A percentile compares a stretch with the other conserved stretches of the same genome.
Evolutionary conservation across 2,797 vertebrate genomes (phyloP).

Genomic region (Brachymystax lenok): DNA sequence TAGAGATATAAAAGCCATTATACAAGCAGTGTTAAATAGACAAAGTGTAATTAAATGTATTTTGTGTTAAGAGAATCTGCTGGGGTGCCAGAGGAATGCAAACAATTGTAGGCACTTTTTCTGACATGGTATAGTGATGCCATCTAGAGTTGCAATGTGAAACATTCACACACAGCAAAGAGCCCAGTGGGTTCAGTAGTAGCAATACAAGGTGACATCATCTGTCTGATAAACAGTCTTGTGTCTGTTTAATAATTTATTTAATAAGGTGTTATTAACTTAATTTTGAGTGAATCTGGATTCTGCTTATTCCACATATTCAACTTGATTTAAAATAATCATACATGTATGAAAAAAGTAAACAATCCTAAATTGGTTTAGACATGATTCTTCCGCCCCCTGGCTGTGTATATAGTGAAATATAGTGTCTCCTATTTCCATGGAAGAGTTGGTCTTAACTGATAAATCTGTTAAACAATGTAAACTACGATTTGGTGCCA

Average conservation of each 20-base stretch:
- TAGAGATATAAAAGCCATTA: not conserved
- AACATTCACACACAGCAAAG: not conserved
- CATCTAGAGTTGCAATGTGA: constrained; percentile 14
- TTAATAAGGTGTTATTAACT: not conserved
- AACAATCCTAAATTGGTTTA: not conserved
- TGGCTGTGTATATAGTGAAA: too few relatives aligned
- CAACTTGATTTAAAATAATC: not conserved
- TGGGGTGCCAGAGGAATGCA: not conserved
- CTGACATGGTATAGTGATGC: not conserved
- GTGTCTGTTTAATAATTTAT: not conserved
- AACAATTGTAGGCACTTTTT: not conserved
- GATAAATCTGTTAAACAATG: too few relatives aligned
- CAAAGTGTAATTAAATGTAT: too few relatives aligned
- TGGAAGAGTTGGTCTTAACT: too few relatives aligned
- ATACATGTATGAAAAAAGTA: not conserved
- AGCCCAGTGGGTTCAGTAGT: not conserved
- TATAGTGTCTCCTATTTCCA: too few relatives aligned
- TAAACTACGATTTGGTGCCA: too few relatives aligned
- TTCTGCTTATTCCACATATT: not conserved
- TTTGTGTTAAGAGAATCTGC: too few relatives aligned
- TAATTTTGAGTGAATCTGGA: not conserved
- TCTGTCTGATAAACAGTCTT: not conserved
- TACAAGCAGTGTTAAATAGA: too few relatives aligned
- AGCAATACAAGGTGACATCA: not conserved
- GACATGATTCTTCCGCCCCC: too few relatives aligned